Conservation (phyloP, 2,797 vertebrate species). For the Malacoctenus gilli region DNA sequence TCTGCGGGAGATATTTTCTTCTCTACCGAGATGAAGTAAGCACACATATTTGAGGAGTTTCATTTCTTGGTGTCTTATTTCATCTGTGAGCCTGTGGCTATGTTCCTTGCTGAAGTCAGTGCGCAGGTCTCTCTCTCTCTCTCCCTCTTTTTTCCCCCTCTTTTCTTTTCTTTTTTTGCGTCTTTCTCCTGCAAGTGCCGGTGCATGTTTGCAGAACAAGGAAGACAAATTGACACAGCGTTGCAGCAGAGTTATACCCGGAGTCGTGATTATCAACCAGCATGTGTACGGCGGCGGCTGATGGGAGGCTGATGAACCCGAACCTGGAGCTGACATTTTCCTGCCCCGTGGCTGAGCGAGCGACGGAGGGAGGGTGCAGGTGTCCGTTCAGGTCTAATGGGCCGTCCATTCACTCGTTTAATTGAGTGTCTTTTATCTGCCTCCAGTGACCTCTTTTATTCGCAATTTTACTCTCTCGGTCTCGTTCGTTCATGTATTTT, state of each 20-base stretch:
- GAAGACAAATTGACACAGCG: constrained; percentile 56
- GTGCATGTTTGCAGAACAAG: constrained; percentile 44
- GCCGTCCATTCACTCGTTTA: constrained; percentile 76
- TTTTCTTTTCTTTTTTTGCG: constrained; percentile 32
- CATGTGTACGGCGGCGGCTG: constrained; percentile 56
- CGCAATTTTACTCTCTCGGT: constrained; percentile 55
- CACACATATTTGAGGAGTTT: constrained; percentile 40
- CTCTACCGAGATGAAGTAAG: constrained; percentile 21
- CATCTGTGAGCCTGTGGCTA: constrained; percentile 47
- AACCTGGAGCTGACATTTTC: constrained; percentile 64
- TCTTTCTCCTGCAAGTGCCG: constrained; percentile 6
- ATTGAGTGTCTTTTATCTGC: constrained; percentile 77
- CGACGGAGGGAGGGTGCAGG: constrained; percentile 39
- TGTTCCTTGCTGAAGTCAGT: constrained; percentile 42
- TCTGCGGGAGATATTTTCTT: constrained; percentile 31
- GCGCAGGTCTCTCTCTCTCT: constrained; percentile 23
- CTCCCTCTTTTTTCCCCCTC: no score
- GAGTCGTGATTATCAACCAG: constrained; percentile 58
- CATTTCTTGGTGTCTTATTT: constrained; percentile 40
- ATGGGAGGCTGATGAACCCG: constrained; percentile 71
- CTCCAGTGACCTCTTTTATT: constrained; percentile 73
- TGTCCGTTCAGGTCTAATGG: constrained; percentile 74
- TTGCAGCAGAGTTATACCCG: constrained; percentile 61
- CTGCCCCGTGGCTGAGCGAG: constrained; percentile 51
- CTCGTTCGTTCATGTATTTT: constrained; percentile 48